A percentile compares a stretch with the other conserved stretches of the same genome.
Evolutionary conservation across 2,797 vertebrate genomes (phyloP).

Genomic region (Peromyscus aztecus): DNA sequence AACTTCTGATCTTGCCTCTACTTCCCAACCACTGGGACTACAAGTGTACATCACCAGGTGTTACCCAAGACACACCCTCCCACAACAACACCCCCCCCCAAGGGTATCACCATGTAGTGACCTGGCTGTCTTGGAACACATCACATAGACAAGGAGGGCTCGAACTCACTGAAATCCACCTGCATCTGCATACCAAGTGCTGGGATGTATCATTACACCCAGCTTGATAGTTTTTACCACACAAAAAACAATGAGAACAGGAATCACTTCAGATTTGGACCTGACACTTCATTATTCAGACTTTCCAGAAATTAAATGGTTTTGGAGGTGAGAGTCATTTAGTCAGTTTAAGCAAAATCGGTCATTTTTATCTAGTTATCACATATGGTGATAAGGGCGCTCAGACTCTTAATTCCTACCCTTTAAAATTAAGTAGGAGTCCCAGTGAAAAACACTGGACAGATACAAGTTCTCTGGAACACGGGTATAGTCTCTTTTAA

Average conservation of each 20-base stretch:
- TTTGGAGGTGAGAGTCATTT: neutral
- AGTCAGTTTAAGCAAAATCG: conserved; percentile 31
- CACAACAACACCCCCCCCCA: no score
- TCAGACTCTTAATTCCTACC: conserved; percentile 16
- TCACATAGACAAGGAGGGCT: neutral
- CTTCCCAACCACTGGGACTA: neutral
- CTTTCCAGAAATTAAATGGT: neutral
- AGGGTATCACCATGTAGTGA: neutral
- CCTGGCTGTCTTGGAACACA: neutral
- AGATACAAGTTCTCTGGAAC: conserved; percentile 29
- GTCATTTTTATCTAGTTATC: conserved; percentile 27
- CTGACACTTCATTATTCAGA: conserved; percentile 14
- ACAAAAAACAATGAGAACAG: conserved; percentile 63
- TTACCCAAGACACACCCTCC: neutral
- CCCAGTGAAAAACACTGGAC: conserved; percentile 7
- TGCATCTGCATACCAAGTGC: neutral
- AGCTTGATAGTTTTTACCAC: conserved; percentile 70
- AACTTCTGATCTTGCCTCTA: neutral
- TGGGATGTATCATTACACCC: neutral
- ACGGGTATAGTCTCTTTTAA: conserved; percentile 68
- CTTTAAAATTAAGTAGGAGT: conserved; percentile 29
- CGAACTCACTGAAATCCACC: neutral
- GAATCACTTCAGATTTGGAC: conserved; percentile 59
- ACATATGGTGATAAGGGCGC: neutral
- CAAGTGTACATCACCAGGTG: neutral